Evolutionary conservation across 2,113 vertebrate species (phyloP).

Genomic region (Echinops telfairi): DNA sequence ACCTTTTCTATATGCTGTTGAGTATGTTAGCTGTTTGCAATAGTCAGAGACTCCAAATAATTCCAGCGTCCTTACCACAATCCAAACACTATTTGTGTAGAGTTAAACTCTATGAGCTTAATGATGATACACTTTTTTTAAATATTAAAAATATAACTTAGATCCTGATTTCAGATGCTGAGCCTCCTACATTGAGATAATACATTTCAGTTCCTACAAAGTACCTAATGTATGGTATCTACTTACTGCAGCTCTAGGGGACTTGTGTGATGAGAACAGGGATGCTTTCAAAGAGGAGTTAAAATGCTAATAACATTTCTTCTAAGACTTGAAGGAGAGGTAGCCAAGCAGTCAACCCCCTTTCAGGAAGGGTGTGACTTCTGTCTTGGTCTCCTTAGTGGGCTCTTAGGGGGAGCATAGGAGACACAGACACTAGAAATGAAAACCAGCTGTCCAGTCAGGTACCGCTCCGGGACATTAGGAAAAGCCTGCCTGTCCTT

Average conservation of each 20-base stretch:
- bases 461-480: too few relatives aligned
- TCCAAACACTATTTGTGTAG: background rate
- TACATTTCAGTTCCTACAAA: background rate
- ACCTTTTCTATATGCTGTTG: background rate
- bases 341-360: background rate
- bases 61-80: background rate
- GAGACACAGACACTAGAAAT: too few relatives aligned
- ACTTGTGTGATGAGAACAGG: background rate
- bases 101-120: background rate
- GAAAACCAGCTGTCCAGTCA: too few relatives aligned
- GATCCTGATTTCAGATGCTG: background rate
- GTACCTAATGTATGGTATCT: background rate
- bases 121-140: background rate
- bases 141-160: conserved; percentile 9
- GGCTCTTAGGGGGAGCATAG: too few relatives aligned
- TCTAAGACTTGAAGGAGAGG: background rate
- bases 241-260: background rate
- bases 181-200: background rate
- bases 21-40: background rate
- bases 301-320: background rate
- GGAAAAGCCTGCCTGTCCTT: too few relatives aligned
- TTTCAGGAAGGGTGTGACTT: too few relatives aligned
- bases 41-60: background rate
- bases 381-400: too few relatives aligned
- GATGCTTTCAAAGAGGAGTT: background rate